Evolutionary conservation across 2,113 vertebrate species (phyloP), one percentile per base, ranked within the genome.

Genomic region (Chlamydotis undulata): DNA sequence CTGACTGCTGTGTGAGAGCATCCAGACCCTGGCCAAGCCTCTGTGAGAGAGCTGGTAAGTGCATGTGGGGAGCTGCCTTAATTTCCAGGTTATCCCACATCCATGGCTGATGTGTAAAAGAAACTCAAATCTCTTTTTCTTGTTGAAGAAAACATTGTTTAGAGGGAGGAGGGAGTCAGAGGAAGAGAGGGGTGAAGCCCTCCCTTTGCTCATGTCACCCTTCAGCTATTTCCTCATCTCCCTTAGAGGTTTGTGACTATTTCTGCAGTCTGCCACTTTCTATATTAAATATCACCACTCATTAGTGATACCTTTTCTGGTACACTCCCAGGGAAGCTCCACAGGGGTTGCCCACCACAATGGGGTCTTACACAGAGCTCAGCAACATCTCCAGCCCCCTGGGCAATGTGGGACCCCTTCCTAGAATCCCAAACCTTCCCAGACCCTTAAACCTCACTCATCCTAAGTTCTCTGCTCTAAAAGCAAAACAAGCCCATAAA

Each of bases 141-240:
- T 63, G 14, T 45, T 64, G 76, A 47, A 31, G 14, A 68, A 78
- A 85, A 83, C 4, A 23, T 80, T 71, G 22, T 67, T 71, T 83
- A 76, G 4, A 68, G n/a, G 8, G 7, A 93, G 47, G 14, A 83
- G 22, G 31, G 31, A 79, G 10, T 61, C 52, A 61, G 75, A 74
- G 28, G 45, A 56, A 83, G n/a, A 80, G n/a, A 0, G 2, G 5
- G 3, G 15, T 1, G 8, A 83, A 91, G 8, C 19, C 4, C 4
- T 67, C 22, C 18, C 3, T 86, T 61, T 52, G 61, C 50, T 53
- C 1, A 0, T 61, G 25, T 18, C 14, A 47, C 25, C 10, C 22
- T 49, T 67, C 41, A 10, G 33, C 39, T 53, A 12, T 69, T 91
- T 80, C 4, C 4, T 23, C 23, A 7, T 21, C 4, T 83, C 35